Evolutionary conservation across 2,113 vertebrate genomes (phyloP).

Genomic region (Vombatus ursinus): DNA sequence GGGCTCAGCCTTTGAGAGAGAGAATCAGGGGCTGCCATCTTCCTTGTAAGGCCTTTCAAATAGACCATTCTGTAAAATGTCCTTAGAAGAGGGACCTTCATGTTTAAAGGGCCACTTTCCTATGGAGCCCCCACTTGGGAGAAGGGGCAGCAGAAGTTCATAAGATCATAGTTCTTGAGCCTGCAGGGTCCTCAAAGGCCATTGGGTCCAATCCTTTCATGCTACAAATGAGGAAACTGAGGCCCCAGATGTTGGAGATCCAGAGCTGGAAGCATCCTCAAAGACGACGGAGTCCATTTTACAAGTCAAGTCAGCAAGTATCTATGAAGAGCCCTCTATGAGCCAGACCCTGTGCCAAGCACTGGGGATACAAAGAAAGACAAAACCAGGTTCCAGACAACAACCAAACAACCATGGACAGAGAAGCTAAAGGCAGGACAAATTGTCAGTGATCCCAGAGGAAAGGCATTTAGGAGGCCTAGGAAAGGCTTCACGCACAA

Average conservation of each 20-base stretch:
- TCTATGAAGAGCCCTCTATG: no score
- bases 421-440: no score
- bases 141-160: not conserved
- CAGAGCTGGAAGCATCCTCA: not conserved
- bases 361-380: no score
- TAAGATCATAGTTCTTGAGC: not conserved
- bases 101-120: slow-evolving; percentile 1
- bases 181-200: no score
- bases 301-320: no score
- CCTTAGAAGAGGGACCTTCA: not conserved
- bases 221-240: not conserved
- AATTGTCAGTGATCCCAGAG: no score
- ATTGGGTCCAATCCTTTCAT: no score
- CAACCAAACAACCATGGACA: no score
- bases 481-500: no score
- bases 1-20: slow-evolving; percentile 11
- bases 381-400: no score
- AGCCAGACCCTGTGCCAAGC: no score
- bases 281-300: not conserved
- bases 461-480: no score
- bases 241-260: not conserved
- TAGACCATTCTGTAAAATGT: not conserved
- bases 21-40: not conserved
- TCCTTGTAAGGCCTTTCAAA: not conserved
- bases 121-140: slow-evolving; percentile 6